phyloP scores from a whole-genome alignment of 1,140 invertebrate species.

The Sinella curviseta region DNA sequence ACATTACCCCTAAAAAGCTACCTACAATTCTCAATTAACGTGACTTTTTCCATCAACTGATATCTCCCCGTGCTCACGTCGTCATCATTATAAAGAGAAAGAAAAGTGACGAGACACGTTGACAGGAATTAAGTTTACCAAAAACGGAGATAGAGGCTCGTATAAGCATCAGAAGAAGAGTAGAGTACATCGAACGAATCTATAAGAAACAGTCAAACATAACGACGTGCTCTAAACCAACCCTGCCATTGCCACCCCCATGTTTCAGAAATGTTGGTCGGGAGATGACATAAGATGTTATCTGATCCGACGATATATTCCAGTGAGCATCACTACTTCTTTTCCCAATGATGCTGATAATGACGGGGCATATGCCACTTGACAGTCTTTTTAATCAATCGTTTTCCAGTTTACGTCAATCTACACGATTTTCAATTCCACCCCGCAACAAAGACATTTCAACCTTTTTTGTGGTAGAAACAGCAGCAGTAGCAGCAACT shows the following conservation, averaged over 20 bases:
- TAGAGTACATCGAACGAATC: too few relatives aligned
- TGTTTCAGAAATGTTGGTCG: background rate
- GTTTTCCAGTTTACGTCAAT: slow-evolving; percentile 11
- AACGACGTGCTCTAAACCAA: too few relatives aligned
- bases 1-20: too few relatives aligned
- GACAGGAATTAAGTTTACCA: slow-evolving; percentile 1
- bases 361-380: slow-evolving; percentile 22
- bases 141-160: background rate
- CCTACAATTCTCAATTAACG: too few relatives aligned
- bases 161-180: background rate
- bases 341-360: background rate
- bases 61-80: too few relatives aligned
- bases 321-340: too few relatives aligned
- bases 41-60: too few relatives aligned
- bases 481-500: background rate
- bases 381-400: slow-evolving; percentile 9
- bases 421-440: background rate
- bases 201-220: too few relatives aligned
- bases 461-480: too few relatives aligned
- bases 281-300: slow-evolving; percentile 9
- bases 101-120: background rate
- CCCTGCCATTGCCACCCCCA: too few relatives aligned
- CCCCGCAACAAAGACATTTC: too few relatives aligned
- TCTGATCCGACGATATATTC: slow-evolving; percentile 14
- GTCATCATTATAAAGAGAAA: too few relatives aligned